Conservation (phyloP, 1,140 invertebrate genomes). For the Eupristina koningsbergeri region DNA sequence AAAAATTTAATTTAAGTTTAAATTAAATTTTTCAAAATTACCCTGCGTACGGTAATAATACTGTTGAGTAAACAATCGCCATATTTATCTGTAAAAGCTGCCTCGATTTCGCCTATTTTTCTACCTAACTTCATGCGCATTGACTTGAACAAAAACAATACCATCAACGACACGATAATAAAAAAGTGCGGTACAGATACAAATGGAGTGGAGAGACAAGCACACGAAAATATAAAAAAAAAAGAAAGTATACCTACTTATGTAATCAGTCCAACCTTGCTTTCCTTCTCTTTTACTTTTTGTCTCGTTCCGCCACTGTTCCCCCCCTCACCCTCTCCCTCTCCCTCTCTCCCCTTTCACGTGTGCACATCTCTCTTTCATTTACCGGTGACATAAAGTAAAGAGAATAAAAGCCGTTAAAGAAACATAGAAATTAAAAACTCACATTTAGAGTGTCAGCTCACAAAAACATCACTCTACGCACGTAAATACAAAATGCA, state of each 20-base stretch:
- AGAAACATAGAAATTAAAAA: background rate
- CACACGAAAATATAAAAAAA: background rate
- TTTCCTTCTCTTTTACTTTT: background rate
- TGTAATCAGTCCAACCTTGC: background rate
- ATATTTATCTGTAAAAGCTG: background rate
- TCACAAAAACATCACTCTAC: background rate
- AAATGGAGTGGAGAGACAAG: background rate
- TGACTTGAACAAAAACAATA: background rate
- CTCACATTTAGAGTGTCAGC: background rate
- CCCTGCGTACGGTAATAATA: background rate
- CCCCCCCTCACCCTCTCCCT: background rate
- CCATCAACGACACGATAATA: background rate
- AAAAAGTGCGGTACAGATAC: background rate
- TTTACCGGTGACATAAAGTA: background rate
- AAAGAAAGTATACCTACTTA: background rate
- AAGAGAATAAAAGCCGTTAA: background rate
- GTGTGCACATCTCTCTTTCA: too few relatives aligned
- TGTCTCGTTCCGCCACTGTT: background rate
- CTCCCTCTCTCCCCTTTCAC: background rate
- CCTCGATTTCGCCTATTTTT: background rate
- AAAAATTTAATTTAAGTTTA: background rate
- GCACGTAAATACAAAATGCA: background rate
- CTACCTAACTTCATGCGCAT: too few relatives aligned
- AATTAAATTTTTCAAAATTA: background rate
- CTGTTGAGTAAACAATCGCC: background rate